Evolutionary conservation across 92 coral and sea anemone species (phyloP), one percentile per base, ranked within the genome.

Genomic region (Parazoanthus darwini): DNA sequence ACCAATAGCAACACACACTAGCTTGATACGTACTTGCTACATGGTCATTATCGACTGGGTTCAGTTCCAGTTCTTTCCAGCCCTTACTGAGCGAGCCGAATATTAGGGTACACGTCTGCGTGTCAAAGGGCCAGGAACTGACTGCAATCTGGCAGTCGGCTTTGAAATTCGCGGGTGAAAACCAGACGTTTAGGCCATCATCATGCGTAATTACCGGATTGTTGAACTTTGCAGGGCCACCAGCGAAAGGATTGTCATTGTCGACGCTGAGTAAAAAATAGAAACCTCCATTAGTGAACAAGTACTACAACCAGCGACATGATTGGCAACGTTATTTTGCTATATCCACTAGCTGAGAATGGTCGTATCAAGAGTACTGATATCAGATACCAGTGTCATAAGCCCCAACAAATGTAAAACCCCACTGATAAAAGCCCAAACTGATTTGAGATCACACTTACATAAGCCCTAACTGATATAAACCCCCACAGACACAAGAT

Each of bases 131-230:
- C 78, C 93, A 96, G 71, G 86, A 86, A 5, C 83, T 86, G 33
- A 96, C 88, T 74, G 80, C 88, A 81, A 96, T 85, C 4, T 81
- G 79, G 63, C 97, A 96, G 22, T 93, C 90, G 74, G 97, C 93
- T 74, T 89, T 94, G 82, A 95, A 95, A 3, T 95, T 92, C 2
- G 96, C 90, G 6, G 98, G 98, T 3, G 98, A 94, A 94, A 92
- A 94, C 98, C 98, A 95, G 37, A 48, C 5, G 6, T 44, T 46
- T 78, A 0, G 6, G 1, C 82, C 82, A 22, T 29, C 8, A 20
- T 23, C 6, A 0, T 9, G 35, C 3, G 46, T 10, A 16, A 48
- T 78, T 4, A 78, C 82, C 8, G 82, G 82, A 43, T 78, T 78
- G 20, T 46, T 23, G 39, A 78, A 42, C 36, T 44, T 78, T 42